A percentile compares a stretch with the other conserved stretches of the same genome.
Conservation (phyloP, 2,888 invertebrate species). For the Ecdyonurus torrentis region DNA sequence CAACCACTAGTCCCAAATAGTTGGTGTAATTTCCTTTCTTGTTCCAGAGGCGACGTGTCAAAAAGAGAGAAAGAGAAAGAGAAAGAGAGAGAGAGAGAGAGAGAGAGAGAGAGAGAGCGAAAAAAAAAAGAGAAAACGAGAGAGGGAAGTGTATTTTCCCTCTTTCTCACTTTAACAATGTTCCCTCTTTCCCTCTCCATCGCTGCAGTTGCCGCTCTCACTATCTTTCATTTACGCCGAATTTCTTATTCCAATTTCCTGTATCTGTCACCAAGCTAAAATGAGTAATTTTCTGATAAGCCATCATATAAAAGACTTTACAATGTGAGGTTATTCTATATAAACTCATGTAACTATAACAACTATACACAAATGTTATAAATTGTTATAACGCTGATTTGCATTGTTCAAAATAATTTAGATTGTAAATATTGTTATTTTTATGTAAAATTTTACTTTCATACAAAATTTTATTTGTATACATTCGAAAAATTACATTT, state of each 20-base stretch:
- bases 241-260: conserved; percentile 61
- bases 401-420: neutral
- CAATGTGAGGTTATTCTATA: neutral
- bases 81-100: too few species aligned
- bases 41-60: conserved; percentile 2
- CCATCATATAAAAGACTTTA: conserved; percentile 8
- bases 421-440: neutral
- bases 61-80: neutral
- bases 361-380: neutral
- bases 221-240: conserved; percentile 63
- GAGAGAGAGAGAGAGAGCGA: too few species aligned
- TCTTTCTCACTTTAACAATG: neutral
- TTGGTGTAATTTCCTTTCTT: conserved; percentile 10
- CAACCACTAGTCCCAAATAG: conserved; percentile 5
- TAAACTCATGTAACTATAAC: neutral
- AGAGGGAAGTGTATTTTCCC: neutral
- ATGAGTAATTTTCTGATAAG: conserved; percentile 26
- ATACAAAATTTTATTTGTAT: too few species aligned
- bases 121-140: too few species aligned
- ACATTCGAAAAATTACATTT: too few species aligned
- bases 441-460: too few species aligned
- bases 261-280: conserved; percentile 15
- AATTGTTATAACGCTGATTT: neutral
- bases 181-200: neutral
- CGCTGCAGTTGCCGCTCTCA: too few species aligned